Evolutionary conservation across 2,113 vertebrate species (phyloP).

Genomic region (Spilogale gracilis): DNA sequence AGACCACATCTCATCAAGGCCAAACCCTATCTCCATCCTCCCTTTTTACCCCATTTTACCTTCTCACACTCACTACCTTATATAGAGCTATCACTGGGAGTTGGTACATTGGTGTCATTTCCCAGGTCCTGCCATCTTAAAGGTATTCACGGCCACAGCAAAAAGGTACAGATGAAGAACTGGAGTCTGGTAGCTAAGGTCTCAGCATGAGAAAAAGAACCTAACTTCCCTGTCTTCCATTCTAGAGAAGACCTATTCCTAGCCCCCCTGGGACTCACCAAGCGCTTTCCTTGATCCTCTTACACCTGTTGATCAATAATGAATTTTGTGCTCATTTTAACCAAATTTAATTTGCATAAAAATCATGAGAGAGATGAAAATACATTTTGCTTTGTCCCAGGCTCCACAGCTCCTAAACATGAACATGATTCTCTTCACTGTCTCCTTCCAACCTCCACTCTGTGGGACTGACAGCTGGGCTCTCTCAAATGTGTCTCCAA

Average conservation of each 20-base stretch:
- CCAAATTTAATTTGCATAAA: background rate
- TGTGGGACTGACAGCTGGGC: background rate
- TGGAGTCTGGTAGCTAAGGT: background rate
- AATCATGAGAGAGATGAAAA: background rate
- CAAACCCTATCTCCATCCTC: no score
- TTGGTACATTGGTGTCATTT: background rate
- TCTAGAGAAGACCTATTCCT: background rate
- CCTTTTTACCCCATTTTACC: background rate
- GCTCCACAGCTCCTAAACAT: background rate
- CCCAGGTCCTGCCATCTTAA: background rate
- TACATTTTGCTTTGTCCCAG: background rate
- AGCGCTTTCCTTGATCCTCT: background rate
- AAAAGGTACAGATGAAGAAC: background rate
- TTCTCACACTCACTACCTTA: background rate
- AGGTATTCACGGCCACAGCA: background rate
- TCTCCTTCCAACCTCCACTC: background rate
- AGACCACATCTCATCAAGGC: background rate
- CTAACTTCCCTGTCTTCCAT: background rate
- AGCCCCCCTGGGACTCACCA: background rate
- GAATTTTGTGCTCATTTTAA: background rate
- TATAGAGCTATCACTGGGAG: background rate
- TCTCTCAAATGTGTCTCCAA: background rate
- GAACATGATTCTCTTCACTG: background rate
- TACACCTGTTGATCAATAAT: background rate
- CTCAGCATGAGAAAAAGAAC: background rate